Evolutionary conservation across 1,140 invertebrate species (phyloP).

Genomic region (Lordiphosa collinella): DNA sequence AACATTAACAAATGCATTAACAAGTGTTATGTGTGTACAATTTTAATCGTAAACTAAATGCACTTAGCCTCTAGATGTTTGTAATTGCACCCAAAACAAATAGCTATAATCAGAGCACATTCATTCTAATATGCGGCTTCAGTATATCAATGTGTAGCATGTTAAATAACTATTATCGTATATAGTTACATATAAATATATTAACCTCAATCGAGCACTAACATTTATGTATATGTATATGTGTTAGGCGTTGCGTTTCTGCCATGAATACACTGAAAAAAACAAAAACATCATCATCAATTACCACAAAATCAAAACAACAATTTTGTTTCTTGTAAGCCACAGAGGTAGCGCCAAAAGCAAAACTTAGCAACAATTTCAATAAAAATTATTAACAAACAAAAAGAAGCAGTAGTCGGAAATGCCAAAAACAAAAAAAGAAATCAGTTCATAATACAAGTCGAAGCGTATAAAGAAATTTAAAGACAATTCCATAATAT

Average conservation of each 20-base stretch:
- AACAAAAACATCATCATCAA: not conserved
- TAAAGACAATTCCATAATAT: constrained; percentile 46
- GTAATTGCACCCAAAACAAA: constrained; percentile 57
- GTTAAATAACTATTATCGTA: constrained; percentile 48
- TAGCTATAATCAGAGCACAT: constrained; percentile 63
- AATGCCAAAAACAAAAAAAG: constrained; percentile 16
- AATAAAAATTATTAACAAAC: constrained; percentile 18
- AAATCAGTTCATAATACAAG: constrained; percentile 12
- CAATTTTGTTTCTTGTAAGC: too few relatives aligned
- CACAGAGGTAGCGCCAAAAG: not conserved
- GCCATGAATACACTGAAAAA: constrained; percentile 63
- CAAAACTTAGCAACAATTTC: constrained; percentile 16
- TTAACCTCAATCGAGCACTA: constrained; percentile 39
- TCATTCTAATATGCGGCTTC: constrained; percentile 68
- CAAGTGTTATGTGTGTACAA: constrained; percentile 10
- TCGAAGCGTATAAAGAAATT: constrained; percentile 19
- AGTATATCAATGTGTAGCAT: constrained; percentile 65
- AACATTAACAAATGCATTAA: constrained; percentile 32
- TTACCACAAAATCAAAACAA: not conserved
- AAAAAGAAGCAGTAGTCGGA: constrained; percentile 6
- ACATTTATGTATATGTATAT: constrained; percentile 77
- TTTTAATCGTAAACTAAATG: constrained; percentile 29
- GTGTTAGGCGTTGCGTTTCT: constrained; percentile 74
- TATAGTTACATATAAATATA: constrained; percentile 21
- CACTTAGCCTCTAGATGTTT: constrained; percentile 47